A percentile compares a stretch with the other conserved stretches of the same genome.
These are phyloP conservation scores for Eledone cirrhosa DNA, from an alignment of 2,888 invertebrate genomes.

Conservation along the genomic window DNA sequence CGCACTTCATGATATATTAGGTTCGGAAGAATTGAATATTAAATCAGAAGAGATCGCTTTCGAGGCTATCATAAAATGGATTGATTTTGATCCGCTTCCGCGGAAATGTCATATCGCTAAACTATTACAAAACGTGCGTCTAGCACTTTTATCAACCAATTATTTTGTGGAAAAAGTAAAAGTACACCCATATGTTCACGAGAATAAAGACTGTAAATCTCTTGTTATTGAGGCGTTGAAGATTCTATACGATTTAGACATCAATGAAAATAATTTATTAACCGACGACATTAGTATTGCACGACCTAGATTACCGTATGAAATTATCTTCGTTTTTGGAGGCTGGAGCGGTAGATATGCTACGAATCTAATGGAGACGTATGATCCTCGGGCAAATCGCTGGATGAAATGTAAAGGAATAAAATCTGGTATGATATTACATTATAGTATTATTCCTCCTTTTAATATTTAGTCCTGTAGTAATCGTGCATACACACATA, in stretches of 20 bases:
- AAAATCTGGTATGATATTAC: slow-evolving; percentile 44
- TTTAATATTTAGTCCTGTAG: too few relatives aligned
- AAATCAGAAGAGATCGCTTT: slow-evolving; percentile 64
- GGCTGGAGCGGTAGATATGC: slow-evolving; percentile 80
- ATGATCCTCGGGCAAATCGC: slow-evolving; percentile 65
- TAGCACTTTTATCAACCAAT: slow-evolving; percentile 80
- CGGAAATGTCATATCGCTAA: slow-evolving; percentile 81
- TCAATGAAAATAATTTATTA: slow-evolving; percentile 72
- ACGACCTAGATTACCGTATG: slow-evolving; percentile 75
- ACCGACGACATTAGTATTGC: slow-evolving; percentile 75
- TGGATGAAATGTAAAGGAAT: slow-evolving; percentile 60
- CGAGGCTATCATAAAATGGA: slow-evolving; percentile 78
- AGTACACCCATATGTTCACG: slow-evolving; percentile 85
- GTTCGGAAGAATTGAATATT: slow-evolving; percentile 62
- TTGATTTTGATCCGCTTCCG: slow-evolving; percentile 78
- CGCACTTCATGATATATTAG: slow-evolving; percentile 50
- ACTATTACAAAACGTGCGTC: slow-evolving; percentile 59
- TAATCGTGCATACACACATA: too few relatives aligned
- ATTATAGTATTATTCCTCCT: too few relatives aligned
- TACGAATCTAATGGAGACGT: slow-evolving; percentile 72
- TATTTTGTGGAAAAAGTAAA: slow-evolving; percentile 83
- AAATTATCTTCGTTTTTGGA: slow-evolving; percentile 69
- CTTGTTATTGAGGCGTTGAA: slow-evolving; percentile 89
- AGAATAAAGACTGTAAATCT: slow-evolving; percentile 79
- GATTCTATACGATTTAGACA: slow-evolving; percentile 90